phyloP scores from a whole-genome alignment of 2,113 vertebrate species.

The Ophiodon elongatus region DNA sequence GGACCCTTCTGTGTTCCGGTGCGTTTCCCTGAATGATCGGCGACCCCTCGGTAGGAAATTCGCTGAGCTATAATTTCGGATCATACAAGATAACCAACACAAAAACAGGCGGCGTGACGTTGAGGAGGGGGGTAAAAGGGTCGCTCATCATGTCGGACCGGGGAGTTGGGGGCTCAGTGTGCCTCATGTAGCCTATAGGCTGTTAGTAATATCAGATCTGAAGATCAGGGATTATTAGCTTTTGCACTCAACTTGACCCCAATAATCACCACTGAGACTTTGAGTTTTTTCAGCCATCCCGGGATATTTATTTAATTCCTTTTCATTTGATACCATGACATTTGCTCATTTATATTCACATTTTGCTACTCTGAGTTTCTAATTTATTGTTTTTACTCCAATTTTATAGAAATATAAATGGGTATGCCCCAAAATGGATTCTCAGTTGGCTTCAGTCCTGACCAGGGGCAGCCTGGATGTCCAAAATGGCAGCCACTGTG shows the following conservation, averaged over 20 bases:
- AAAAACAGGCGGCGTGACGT: conserved; percentile 15
- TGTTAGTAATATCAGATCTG: neutral
- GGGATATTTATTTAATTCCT: neutral
- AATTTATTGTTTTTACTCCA: conserved; percentile 16
- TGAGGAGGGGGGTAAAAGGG: conserved; percentile 25
- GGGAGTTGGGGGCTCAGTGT: neutral
- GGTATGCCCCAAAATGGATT: conserved; percentile 83
- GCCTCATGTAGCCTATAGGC: neutral
- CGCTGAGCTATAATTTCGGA: conserved; percentile 32
- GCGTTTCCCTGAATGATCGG: conserved; percentile 29
- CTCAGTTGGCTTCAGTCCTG: conserved; percentile 81
- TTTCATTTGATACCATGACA: neutral
- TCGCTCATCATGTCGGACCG: conserved; percentile 25
- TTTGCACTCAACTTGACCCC: conserved; percentile 60
- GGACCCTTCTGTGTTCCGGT: conserved; percentile 23
- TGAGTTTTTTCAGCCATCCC: neutral
- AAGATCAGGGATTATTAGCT: conserved; percentile 1
- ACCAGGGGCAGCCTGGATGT: conserved; percentile 78
- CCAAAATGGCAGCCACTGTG: conserved; percentile 76
- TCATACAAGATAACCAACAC: conserved; percentile 4
- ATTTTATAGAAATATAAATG: conserved; percentile 66
- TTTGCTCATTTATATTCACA: neutral
- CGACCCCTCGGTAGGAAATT: conserved; percentile 16
- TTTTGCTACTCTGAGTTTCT: neutral
- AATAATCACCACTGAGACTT: conserved; percentile 15